Conservation (phyloP, 2,113 vertebrate genomes). For the Pavo muticus region DNA sequence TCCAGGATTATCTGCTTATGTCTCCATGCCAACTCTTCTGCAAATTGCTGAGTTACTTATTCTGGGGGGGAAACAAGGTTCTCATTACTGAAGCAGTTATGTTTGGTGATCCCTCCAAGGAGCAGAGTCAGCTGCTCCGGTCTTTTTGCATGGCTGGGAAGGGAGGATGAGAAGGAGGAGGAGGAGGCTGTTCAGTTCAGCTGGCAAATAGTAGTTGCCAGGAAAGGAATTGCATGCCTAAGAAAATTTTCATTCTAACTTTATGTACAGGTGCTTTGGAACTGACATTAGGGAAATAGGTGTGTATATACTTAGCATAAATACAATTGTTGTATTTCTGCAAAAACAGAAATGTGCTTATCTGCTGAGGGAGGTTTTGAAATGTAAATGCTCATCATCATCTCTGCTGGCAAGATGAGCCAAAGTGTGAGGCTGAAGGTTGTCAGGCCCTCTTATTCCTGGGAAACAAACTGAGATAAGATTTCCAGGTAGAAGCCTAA, state of each 20-base stretch:
- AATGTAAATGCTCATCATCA: conserved; percentile 2
- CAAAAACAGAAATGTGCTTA: conserved; percentile 1
- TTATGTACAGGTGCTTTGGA: neutral
- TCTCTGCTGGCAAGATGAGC: conserved; percentile 17
- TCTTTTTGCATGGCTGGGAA: neutral
- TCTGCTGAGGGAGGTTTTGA: neutral
- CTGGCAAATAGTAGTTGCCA: conserved; percentile 1
- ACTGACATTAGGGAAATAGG: neutral
- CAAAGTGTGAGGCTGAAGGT: neutral
- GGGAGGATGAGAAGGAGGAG: neutral
- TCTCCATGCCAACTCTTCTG: neutral
- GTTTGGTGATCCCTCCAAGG: neutral
- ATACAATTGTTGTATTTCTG: conserved; percentile 8
- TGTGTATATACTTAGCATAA: neutral
- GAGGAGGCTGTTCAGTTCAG: neutral
- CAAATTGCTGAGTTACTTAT: neutral
- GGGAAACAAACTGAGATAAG: neutral
- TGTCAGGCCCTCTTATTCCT: neutral
- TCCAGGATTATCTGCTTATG: neutral
- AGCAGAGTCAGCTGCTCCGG: accelerated
- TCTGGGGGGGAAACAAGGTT: neutral
- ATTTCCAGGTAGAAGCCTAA: neutral
- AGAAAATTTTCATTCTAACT: neutral
- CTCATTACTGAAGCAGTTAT: neutral
- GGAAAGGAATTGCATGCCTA: neutral